These are phyloP conservation scores for Chionomys nivalis DNA, from an alignment of 2,113 vertebrate genomes.

Conservation along the genomic window DNA sequence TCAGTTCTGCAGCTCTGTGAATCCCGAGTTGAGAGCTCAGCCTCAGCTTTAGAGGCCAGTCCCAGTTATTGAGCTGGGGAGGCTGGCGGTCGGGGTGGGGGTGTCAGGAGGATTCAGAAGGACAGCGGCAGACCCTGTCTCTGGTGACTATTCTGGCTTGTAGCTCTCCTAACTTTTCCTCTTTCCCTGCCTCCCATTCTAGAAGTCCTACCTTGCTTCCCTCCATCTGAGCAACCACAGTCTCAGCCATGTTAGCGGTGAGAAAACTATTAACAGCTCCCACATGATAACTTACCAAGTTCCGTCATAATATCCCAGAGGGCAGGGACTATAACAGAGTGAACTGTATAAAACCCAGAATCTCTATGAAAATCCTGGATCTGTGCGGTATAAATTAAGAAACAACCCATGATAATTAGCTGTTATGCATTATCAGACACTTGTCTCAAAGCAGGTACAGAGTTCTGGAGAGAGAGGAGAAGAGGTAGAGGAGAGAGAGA, in stretches of 20 bases:
- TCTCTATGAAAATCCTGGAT: background rate
- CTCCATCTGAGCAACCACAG: background rate
- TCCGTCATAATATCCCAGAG: background rate
- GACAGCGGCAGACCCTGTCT: background rate
- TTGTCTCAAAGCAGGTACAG: background rate
- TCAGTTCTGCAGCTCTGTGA: background rate
- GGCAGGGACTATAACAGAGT: background rate
- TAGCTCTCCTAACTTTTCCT: background rate
- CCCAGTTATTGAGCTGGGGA: background rate
- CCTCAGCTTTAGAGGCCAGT: background rate
- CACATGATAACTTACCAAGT: background rate
- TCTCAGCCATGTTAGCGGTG: too few relatives aligned
- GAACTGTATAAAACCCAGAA: too few relatives aligned
- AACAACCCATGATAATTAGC: background rate
- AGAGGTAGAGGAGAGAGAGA: background rate
- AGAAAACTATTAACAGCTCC: too few relatives aligned
- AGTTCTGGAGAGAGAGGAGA: background rate
- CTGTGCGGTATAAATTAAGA: background rate
- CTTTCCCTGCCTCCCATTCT: background rate
- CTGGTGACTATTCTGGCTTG: background rate
- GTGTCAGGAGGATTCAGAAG: rapidly evolving
- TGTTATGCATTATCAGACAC: too few relatives aligned
- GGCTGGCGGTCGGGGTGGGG: too few relatives aligned
- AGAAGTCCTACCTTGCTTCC: rapidly evolving
- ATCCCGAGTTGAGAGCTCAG: background rate